Evolutionary conservation across 1,140 invertebrate genomes (phyloP).

Genomic region (Brachionus koreanus): DNA sequence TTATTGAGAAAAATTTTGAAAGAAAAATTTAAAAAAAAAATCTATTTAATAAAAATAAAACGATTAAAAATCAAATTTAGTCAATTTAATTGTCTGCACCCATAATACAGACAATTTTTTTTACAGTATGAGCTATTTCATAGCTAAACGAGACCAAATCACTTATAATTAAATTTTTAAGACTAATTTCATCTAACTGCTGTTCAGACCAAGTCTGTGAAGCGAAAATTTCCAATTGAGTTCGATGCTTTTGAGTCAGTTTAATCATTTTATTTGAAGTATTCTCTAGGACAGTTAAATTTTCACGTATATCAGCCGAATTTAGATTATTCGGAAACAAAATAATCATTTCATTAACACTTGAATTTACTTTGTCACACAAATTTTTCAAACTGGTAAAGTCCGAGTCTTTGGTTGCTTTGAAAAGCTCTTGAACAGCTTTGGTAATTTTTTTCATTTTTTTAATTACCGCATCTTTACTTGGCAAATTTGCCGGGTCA

Average conservation of each 20-base stretch:
- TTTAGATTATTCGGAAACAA: slow-evolving; percentile 32
- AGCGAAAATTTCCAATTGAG: background rate
- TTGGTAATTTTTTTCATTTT: slow-evolving; percentile 45
- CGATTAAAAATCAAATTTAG: background rate
- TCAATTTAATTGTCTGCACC: slow-evolving; percentile 18
- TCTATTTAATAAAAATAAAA: background rate
- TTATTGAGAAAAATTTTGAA: background rate
- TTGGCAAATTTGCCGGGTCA: background rate
- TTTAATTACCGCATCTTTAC: slow-evolving; percentile 38
- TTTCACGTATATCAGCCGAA: background rate
- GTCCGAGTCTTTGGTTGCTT: slow-evolving; percentile 24
- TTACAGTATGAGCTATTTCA: slow-evolving; percentile 42
- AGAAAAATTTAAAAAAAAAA: background rate
- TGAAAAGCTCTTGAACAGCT: slow-evolving; percentile 43
- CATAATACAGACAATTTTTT: slow-evolving; percentile 36
- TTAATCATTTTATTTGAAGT: slow-evolving; percentile 3
- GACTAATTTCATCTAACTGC: background rate
- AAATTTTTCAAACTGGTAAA: background rate
- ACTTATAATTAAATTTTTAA: slow-evolving; percentile 25
- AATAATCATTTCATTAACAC: slow-evolving; percentile 38
- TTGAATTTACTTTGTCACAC: slow-evolving; percentile 8
- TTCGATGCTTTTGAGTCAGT: background rate
- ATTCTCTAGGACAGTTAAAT: background rate
- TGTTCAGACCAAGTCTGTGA: background rate
- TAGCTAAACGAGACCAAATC: slow-evolving; percentile 42